A percentile compares a stretch with the other conserved stretches of the same genome.
phyloP scores from a whole-genome alignment of 2,888 invertebrate genomes.

The Neoaliturus tenellus region DNA sequence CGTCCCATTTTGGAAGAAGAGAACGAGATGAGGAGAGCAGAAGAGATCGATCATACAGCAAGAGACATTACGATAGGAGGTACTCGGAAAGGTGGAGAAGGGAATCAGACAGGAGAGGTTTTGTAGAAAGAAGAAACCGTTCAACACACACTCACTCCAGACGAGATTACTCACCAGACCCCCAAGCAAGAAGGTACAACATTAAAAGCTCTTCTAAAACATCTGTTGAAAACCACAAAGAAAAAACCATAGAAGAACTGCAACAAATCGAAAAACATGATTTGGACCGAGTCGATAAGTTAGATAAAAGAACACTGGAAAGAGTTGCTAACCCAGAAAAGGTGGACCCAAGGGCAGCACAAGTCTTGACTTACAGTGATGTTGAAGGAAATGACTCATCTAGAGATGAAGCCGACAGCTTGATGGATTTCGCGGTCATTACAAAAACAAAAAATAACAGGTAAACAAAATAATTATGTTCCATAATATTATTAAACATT shows the following conservation, averaged over 20 bases:
- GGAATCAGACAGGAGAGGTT: conserved; percentile 21
- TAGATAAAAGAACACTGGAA: neutral
- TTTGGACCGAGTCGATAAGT: neutral
- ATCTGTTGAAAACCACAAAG: neutral
- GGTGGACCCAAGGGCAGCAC: conserved; percentile 7
- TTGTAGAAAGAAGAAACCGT: conserved; percentile 26
- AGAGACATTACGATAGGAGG: neutral
- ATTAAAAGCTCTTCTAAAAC: neutral
- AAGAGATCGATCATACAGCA: neutral
- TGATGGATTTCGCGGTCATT: conserved; percentile 44
- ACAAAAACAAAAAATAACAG: conserved; percentile 10
- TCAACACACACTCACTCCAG: neutral
- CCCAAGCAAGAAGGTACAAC: neutral
- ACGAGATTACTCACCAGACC: neutral
- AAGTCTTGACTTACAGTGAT: conserved; percentile 19
- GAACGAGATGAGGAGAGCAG: neutral
- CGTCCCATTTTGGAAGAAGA: neutral
- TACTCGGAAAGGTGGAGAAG: conserved; percentile 7
- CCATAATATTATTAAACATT: too few relatives aligned
- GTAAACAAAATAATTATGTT: conserved; percentile 26
- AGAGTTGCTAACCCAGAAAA: neutral
- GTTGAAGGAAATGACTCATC: conserved; percentile 31
- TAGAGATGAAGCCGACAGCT: conserved; percentile 18
- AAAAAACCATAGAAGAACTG: neutral
- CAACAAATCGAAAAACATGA: neutral